phyloP scores from a whole-genome alignment of 2,797 vertebrate genomes.

The Hippocampus kuda region DNA sequence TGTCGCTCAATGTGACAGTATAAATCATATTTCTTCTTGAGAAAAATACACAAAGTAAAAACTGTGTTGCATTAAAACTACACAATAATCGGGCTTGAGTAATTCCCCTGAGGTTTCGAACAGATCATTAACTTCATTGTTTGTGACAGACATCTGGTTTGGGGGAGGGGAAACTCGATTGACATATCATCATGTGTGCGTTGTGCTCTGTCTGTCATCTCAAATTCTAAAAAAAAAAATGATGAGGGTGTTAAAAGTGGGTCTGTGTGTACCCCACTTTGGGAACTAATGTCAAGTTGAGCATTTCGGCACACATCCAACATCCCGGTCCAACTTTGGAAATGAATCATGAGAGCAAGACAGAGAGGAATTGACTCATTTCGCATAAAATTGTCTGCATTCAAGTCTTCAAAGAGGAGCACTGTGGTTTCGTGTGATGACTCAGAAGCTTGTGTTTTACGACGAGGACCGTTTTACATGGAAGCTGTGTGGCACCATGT shows the following conservation, averaged over 20 bases:
- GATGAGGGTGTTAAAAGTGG: neutral
- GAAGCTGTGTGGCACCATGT: neutral
- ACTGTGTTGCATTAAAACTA: too few species aligned
- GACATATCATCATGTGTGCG: too few species aligned
- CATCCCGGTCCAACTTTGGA: neutral
- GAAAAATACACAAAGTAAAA: too few species aligned
- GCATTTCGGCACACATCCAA: neutral
- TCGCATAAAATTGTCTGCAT: neutral
- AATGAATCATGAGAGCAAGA: slow-evolving; percentile 1
- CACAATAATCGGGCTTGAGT: too few species aligned
- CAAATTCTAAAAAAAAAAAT: too few species aligned
- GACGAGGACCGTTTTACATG: neutral
- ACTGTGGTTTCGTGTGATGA: neutral
- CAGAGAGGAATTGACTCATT: neutral
- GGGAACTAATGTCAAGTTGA: neutral
- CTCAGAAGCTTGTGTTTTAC: neutral
- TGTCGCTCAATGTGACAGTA: too few species aligned
- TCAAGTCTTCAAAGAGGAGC: neutral
- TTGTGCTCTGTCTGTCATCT: too few species aligned
- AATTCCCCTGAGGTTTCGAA: too few species aligned
- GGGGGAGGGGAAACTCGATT: too few species aligned
- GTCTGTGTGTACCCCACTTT: neutral
- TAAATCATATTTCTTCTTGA: too few species aligned
- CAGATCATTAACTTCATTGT: too few species aligned
- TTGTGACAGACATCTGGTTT: too few species aligned